Evolutionary conservation across 1,140 invertebrate genomes (phyloP), one percentile per base, ranked within the genome.

Genomic region (Tribolium madens): DNA sequence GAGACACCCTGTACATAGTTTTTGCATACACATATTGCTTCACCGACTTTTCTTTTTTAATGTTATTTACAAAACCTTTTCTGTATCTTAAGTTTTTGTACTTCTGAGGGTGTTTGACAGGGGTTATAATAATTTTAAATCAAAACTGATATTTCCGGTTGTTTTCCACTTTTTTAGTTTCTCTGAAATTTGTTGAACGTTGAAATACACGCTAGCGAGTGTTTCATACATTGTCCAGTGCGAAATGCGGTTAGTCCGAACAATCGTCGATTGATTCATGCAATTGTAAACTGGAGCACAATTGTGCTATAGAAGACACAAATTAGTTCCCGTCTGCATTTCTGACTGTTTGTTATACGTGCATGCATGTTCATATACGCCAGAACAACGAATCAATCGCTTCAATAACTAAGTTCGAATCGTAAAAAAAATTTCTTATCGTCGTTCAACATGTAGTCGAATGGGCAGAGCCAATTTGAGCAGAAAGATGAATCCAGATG

Each of bases 291-390:
- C 9, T 64, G 57, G 57, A 64, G 31, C 57, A 26, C 26, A 64
- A 64, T 64, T 31, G 21, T 33, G 21, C 26, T 36, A 64, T 33
- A 18, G 21, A 64, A 33, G 57, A 64, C 57, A 64, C 18, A 64
- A 64, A 64, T 64, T 64, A 64, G 57, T 64, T 64, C 57, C 57
- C 57, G 57, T 64, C 57, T 14, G 13, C 57, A 64, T 64, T 64
- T 64, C 31, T 33, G 57, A 26, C 57, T 64, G 57, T 64, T 64
- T 64, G 14, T 64, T 64, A 26, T 64, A 21, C 7, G 12, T 64
- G 57, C 9, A 33, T 64, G 15, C 52, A 57, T 57, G 52, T 57
- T 18, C 52, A 57, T 18, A 10, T 42, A 42, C 3, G 36, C 7
- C n/a, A 1, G 7, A 42, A 42, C 9, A 42, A 42, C 7, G 36